Evolutionary conservation across 2,888 invertebrate species (phyloP).

Genomic region (Biston stratarius): DNA sequence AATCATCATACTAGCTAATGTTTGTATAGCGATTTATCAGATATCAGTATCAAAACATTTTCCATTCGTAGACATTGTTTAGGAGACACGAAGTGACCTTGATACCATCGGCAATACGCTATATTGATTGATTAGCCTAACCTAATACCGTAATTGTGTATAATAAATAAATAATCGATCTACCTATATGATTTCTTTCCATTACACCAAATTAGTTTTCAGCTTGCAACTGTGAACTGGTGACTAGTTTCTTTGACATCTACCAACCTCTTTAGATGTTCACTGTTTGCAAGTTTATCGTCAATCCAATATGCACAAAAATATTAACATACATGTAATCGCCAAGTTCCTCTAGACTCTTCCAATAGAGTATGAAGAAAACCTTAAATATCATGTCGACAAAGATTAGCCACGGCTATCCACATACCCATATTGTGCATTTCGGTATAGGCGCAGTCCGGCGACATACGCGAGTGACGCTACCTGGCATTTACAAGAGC

Average conservation of each 20-base stretch:
- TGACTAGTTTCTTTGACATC: not conserved
- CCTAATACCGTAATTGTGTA: not conserved
- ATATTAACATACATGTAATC: no score
- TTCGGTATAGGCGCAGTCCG: not conserved
- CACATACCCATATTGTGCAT: not conserved
- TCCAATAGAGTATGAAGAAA: not conserved
- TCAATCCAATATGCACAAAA: no score
- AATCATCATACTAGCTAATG: slow-evolving; percentile 12
- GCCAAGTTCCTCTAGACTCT: no score
- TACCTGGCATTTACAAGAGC: slow-evolving; percentile 33
- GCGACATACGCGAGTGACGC: slow-evolving; percentile 27
- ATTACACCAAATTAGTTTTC: not conserved
- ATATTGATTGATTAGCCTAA: slow-evolving; percentile 18
- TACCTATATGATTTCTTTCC: not conserved
- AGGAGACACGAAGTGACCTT: slow-evolving; percentile 17
- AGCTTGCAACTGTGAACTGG: not conserved
- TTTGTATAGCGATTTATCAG: slow-evolving; percentile 12
- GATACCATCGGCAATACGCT: slow-evolving; percentile 10
- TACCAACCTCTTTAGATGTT: not conserved
- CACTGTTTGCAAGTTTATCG: no score
- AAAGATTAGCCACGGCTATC: slow-evolving; percentile 1
- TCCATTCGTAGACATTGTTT: slow-evolving; percentile 1
- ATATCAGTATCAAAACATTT: slow-evolving; percentile 13
- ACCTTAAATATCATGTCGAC: not conserved
- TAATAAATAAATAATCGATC: no score